Conservation (phyloP, 2,113 vertebrate genomes). For the Ctenodactylus gundi region DNA sequence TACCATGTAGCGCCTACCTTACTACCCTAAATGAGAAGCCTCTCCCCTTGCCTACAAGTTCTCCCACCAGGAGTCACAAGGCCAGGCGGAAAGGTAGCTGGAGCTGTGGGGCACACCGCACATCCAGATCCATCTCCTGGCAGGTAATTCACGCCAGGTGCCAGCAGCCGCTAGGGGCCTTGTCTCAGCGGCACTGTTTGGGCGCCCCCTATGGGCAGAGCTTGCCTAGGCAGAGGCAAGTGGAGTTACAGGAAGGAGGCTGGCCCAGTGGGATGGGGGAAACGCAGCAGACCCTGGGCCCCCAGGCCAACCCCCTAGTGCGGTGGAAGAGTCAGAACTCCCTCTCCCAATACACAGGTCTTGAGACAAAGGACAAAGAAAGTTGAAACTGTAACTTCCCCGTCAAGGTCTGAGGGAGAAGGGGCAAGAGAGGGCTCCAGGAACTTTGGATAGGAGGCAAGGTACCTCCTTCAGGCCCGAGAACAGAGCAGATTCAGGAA, state of each 20-base stretch:
- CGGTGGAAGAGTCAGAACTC: neutral
- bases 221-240: neutral
- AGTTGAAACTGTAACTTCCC: neutral
- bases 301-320: neutral
- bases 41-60: neutral
- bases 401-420: neutral
- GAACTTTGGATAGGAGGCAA: neutral
- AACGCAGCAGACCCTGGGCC: rapidly evolving
- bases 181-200: conserved; percentile 29
- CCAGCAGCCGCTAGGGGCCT: neutral
- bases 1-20: neutral
- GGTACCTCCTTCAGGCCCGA: neutral
- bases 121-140: neutral
- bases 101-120: neutral
- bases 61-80: neutral
- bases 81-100: neutral
- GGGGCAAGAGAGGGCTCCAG: neutral
- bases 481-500: neutral
- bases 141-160: neutral
- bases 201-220: conserved; percentile 74
- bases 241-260: neutral
- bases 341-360: neutral
- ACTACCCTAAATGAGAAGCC: neutral
- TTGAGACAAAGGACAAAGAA: neutral
- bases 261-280: rapidly evolving